Base-by-base conservation (phyloP, 1,140 invertebrate genomes). In the Gyrodactylus bullatarudis region DNA sequence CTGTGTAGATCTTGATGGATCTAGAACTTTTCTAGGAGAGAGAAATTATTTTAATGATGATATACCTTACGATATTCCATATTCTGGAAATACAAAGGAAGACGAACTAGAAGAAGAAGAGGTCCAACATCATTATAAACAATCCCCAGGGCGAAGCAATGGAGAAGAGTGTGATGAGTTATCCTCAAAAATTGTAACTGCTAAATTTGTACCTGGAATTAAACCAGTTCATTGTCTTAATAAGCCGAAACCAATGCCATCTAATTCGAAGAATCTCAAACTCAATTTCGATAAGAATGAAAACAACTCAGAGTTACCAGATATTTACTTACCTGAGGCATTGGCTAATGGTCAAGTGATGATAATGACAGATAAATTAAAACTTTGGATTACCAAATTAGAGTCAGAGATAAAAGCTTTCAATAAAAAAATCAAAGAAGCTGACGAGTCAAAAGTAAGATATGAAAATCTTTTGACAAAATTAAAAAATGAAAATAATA, bases 291-390 rank as follows among this genome's bases (percentile, higher is more conserved):
- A 54, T n/a, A n/a, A 8, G 8, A 16, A 54, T n/a, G 8, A 8
- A 54, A 54, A 54, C n/a, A n/a, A 54, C 8, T n/a, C 34, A 54
- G 34, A 54, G 8, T n/a, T 54, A 16, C 34, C 34, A 54, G 34
- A 54, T n/a, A 54, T 54, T n/a, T 54, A 54, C 34, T n/a, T 54
- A 54, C 34, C 34, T 16, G 34, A 54, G 34, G 34, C 34, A 8
- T n/a, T 54, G 8, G 8, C 34, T 54, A 54, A 71, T 16, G 70
- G 24, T 23, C 21, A 71, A 8, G 8, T 71, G 23, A 71, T 2
- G 2, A 71, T 71, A 8, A 21, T 23, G 70, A 23, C 70, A 16
- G 70, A 23, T 71, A 71, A 71, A 71, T 26, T 71, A 8, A 71
- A 71, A n/a, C 23, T 23, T 19, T 71, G 70, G 70, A 24, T 71